Conservation (phyloP, 2,113 vertebrate genomes). For the Serilophus lunatus region DNA sequence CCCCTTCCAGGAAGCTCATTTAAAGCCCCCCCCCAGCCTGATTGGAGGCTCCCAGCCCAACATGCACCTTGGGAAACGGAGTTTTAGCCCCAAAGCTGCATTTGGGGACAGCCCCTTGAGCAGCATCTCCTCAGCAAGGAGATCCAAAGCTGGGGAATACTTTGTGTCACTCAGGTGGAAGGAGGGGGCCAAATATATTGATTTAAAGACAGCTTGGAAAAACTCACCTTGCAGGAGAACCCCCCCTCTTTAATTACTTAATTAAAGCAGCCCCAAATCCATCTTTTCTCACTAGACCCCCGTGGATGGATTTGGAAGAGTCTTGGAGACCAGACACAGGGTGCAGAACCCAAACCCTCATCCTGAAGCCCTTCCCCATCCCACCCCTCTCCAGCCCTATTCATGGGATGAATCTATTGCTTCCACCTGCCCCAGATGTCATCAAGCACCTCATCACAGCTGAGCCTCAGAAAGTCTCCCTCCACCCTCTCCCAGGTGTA, state of each 20-base stretch:
- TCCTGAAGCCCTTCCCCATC: not conserved
- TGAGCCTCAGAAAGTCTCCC: not conserved
- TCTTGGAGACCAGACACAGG: rapidly evolving
- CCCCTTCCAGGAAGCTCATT: not conserved
- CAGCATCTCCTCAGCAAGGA: rapidly evolving
- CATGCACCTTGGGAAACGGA: slow-evolving; percentile 1
- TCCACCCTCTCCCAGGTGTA: not conserved
- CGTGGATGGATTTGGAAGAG: rapidly evolving
- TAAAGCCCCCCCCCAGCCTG: not conserved
- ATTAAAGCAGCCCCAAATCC: not conserved
- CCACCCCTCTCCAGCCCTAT: not conserved
- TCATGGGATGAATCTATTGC: not conserved
- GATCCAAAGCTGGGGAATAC: rapidly evolving
- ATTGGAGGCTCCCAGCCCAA: not conserved
- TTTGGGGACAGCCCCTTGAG: rapidly evolving
- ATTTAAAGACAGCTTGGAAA: rapidly evolving
- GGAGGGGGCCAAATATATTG: rapidly evolving
- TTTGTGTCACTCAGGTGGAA: rapidly evolving
- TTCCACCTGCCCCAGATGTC: not conserved
- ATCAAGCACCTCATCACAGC: not conserved
- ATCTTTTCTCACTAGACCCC: not conserved
- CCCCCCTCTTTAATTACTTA: rapidly evolving
- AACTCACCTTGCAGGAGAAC: rapidly evolving
- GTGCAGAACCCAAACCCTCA: rapidly evolving
- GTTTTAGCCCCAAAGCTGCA: not conserved